Base-by-base conservation (phyloP, 2,888 invertebrate genomes). In the Microdon myrmicae region DNA sequence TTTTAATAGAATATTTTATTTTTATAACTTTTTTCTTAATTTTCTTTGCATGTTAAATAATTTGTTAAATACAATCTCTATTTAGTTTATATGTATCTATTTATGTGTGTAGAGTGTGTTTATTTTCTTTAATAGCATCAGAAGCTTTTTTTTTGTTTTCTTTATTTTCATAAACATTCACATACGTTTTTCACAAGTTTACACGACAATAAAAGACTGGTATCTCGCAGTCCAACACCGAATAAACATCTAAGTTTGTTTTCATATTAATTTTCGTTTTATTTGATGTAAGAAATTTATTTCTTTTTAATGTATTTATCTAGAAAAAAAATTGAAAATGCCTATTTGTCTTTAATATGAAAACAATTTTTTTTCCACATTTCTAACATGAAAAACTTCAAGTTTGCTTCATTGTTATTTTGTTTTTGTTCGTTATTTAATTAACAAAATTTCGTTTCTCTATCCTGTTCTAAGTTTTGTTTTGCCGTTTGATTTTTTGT, bases 381-480 rank as follows among this genome's bases (percentile, higher is more conserved):
- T 14, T 4, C 10, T 17, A 28, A 47, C 14, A 9, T 14, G 32
- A 29, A 31, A 23, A 9, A 10, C 4, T 45, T 34, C 8, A 39
- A 35, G 29, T 16, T 9, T 17, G 14, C 22, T 38, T 13, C n/a
- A 16, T 20, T 9, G 16, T 31, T 23, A 3, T 4, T 10, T 22
- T 20, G 4, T 6, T 37, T 5, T 37, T n/a, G 14, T 20, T 32
- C 22, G 2, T 31, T 26, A 38, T 22, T 16, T 7, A 19, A 10
- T 32, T 16, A 48, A 31, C 14, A 37, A 54, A 43, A 43, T n/a
- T 31, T 38, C 23, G 35, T 43, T 22, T 53, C 64, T 51, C 64
- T 64, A 64, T 64, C 64, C 64, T 64, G 64, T 38, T 45, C 41
- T 37, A 32, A 9, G 32, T 47, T 28, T 26, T 31, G 3, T 22